Base-by-base conservation (phyloP, 2,113 vertebrate species). In the Calonectris borealis region DNA sequence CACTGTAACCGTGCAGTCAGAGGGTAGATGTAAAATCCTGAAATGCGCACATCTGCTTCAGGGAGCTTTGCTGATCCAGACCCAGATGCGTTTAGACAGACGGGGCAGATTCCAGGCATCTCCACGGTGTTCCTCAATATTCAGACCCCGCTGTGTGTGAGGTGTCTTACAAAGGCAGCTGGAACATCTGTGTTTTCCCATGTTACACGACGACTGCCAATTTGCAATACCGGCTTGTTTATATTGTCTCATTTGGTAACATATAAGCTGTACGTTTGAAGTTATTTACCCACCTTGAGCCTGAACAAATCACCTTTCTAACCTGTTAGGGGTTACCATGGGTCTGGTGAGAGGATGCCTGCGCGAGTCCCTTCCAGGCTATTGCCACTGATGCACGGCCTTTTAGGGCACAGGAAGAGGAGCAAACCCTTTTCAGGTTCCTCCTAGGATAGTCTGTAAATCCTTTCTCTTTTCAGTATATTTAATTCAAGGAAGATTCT, bases 351-450 rank as follows among this genome's bases (percentile, higher is more conserved):
- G 68, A 73, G 34, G 16, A 61, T 34, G 85, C 42, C 29, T 60
- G 17, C 0, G 0, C 0, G 0, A 70, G 22, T 38, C 62, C 20
- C 51, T 88, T 81, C 54, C 21, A 62, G 49, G 26, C 49, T 71
- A 7, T n/a, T 21, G 29, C 49, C 48, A 78, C 29, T 0, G 0
- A 5, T 8, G 24, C 26, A n/a, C 0, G 1, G 54, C 11, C 12
- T 90, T 62, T 88, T 46, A 76, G 71, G 64, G 32, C 31, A 62
- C 20, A 36, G 27, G 24, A 70, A 27, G 42, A 80, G 24, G 6
- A 68, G 8, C 7, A 70, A 81, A n/a, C 13, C 21, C 10, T 76
- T 83, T 81, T 52, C 26, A 55, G 13, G 7, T 81, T 78, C 46
- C 48, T 81, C 3, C 2, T 34, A 86, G 42, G 8, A 46, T 21